Evolutionary conservation across 2,888 invertebrate species (phyloP), one percentile per base, ranked within the genome.

Genomic region (Epinotia brunnichana): DNA sequence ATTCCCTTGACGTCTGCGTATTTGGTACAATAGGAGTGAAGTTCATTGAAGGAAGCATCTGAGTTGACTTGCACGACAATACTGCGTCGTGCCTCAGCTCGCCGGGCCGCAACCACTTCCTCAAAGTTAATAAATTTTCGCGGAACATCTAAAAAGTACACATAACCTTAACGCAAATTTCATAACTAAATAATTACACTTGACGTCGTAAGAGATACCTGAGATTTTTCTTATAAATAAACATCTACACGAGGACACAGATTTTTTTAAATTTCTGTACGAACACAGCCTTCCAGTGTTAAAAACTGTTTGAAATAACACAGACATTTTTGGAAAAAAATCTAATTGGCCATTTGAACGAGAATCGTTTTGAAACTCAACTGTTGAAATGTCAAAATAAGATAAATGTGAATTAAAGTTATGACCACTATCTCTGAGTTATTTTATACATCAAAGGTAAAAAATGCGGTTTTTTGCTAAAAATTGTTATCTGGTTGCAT

Each of bases 1-100:
- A 96, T 94, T 70, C 92, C 93, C 75, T 94, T 90, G 63, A 97
- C 91, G 9, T 83, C 86, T 10, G 96, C 96, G 87, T 95, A 95
- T 77, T 94, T 90, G 35, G 93, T 94, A 85, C 97, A 97, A 83
- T 96, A 96, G 3, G 94, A 89, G 83, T 95, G 94, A 68, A 97
- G 88, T 86, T 97, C 96, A 61, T 85, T 86, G 80, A 94, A 95
- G 0, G 96, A 96, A 62, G 95, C 94, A 69, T 95, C 94, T 0
- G 96, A 96, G 80, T 95, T 95, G 1, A 97, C 96, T 90, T 97
- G 97, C 5, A 97, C 95, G 44, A 97, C 88, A 70, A 97, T 90
- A 87, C 96, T 96, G 74, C 94, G 94, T 66, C 88, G 89, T 0
- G 97, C 97, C 85, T 97, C 94, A 2, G 87, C 83, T 83, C 95